phyloP scores from a whole-genome alignment of 2,113 vertebrate genomes.

The Chionodraco myersi region DNA sequence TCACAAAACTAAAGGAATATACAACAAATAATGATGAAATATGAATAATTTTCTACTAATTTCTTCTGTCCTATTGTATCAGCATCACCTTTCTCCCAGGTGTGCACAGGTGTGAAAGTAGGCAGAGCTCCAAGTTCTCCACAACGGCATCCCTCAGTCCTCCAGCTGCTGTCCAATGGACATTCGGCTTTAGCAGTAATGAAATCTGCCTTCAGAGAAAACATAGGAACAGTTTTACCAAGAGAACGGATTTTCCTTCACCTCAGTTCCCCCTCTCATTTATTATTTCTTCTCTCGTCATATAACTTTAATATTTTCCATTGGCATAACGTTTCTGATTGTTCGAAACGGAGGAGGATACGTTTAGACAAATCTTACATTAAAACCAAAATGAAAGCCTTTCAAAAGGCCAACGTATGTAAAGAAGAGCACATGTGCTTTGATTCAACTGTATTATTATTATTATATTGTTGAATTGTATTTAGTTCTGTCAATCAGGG shows the following conservation, averaged over 20 bases:
- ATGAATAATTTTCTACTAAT: background rate
- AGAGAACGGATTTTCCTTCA: background rate
- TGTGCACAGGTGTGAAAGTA: constrained; percentile 41
- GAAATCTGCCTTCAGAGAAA: constrained; percentile 49
- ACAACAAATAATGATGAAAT: too few relatives aligned
- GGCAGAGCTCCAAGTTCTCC: constrained; percentile 38
- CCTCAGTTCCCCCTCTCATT: background rate
- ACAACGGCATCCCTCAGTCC: constrained; percentile 18
- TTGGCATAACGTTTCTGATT: background rate
- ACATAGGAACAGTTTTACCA: constrained; percentile 4
- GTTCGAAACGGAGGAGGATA: background rate
- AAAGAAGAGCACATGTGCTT: too few relatives aligned
- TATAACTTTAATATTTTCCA: too few relatives aligned
- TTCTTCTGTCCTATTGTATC: background rate
- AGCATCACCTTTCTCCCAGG: constrained; percentile 1
- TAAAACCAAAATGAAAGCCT: background rate
- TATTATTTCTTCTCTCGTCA: too few relatives aligned
- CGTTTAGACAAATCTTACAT: background rate
- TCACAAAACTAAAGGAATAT: background rate
- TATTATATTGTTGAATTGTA: too few relatives aligned
- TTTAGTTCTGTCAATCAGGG: too few relatives aligned
- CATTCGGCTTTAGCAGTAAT: constrained; percentile 15
- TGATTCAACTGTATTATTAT: background rate
- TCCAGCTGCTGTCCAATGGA: background rate
- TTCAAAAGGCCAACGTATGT: too few relatives aligned